Evolutionary conservation across 2,113 vertebrate species (phyloP), one percentile per base, ranked within the genome.

Genomic region (Cheirogaleus medius): DNA sequence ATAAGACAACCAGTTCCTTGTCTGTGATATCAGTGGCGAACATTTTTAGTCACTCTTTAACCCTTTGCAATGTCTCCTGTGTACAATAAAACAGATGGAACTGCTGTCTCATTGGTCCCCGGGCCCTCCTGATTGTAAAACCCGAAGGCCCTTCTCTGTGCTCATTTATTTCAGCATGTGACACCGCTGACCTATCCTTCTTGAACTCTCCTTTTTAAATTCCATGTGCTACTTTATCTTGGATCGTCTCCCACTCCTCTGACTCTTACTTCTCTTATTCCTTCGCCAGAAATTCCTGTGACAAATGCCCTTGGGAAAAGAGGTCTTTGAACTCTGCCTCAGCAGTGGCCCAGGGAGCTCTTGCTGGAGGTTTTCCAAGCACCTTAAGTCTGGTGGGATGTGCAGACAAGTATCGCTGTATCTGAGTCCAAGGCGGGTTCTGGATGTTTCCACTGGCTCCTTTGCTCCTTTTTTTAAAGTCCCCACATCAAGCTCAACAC

Each of bases 1-100:
- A 11, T 18, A 63, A 92, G 82, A 95, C 94, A 94, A 94, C 6
- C 11, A 81, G 12, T 25, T 92, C 58, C 64, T 96, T 82, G 13
- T 37, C 73, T 90, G 13, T 25, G 7, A 15, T 68, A 9, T 9
- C 23, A 88, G 42, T 49, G 64, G 32, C 78, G 83, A 63, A 81
- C 93, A 90, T 37, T 80, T 83, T 94, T 42, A 74, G 74, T 49
- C 39, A 14, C 58, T 81, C 21, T 52, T 0, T 74, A 44, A 76
- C 20, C 32, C 47, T 86, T 77, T 34, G 54, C 42, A 34, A 47
- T 47, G 52, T 69, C 58, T 73, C 23, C 32, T 74, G 81, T 90
- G 54, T 54, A 91, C 60, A 66, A 32, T 78, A 81, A 95, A 85
- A 58, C 52, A 66, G 77, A 32, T 14, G 6, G 25, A 77, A 54